Conservation (phyloP, 2,888 invertebrate species). For the Drosophila antonietae region DNA sequence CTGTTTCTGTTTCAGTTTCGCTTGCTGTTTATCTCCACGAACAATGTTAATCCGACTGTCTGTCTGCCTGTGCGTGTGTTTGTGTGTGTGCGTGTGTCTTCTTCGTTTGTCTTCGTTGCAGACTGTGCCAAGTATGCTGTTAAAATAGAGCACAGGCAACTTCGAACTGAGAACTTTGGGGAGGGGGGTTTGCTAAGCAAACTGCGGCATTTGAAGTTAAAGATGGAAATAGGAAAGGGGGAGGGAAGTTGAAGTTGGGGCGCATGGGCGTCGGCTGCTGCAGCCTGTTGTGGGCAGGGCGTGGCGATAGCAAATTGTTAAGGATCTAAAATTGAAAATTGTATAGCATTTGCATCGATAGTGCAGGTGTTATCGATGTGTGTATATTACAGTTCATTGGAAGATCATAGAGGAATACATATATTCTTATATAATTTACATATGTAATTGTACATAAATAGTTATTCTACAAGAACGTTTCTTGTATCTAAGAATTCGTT, state of each 20-base stretch:
- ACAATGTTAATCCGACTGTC: slow-evolving; percentile 33
- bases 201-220: slow-evolving; percentile 29
- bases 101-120: slow-evolving; percentile 49
- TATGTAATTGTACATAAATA: neutral
- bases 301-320: slow-evolving; percentile 22
- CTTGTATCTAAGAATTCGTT: neutral
- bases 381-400: neutral
- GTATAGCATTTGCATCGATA: slow-evolving; percentile 1
- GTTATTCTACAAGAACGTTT: neutral
- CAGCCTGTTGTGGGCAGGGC: slow-evolving; percentile 23
- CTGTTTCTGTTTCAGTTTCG: slow-evolving; percentile 19
- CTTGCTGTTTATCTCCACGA: slow-evolving; percentile 31
- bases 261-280: slow-evolving; percentile 47
- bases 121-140: slow-evolving; percentile 54
- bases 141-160: slow-evolving; percentile 9
- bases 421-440: neutral
- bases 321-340: slow-evolving; percentile 6
- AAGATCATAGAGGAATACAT: neutral
- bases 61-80: neutral
- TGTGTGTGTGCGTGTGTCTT: slow-evolving; percentile 14
- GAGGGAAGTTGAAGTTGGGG: neutral
- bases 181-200: slow-evolving; percentile 8
- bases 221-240: neutral
- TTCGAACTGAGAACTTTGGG: neutral
- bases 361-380: slow-evolving; percentile 10